Percentiles rank a stretch among this genome's conserved stretches.
Conservation (phyloP, 2,113 vertebrate genomes). For the Rousettus leschenaultii region DNA sequence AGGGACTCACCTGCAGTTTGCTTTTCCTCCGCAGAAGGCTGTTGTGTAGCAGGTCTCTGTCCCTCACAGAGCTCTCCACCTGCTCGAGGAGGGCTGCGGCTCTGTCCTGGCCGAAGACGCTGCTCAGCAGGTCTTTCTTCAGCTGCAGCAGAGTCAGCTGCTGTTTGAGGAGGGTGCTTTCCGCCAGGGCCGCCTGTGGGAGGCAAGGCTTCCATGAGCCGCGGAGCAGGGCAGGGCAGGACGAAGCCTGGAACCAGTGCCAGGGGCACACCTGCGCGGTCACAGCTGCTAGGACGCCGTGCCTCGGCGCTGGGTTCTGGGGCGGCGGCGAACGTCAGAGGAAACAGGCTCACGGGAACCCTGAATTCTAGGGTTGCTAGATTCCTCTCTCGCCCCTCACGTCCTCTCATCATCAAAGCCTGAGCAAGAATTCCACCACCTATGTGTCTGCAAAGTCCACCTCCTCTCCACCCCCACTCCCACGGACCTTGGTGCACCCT, state of each 20-base stretch:
- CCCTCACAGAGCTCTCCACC: conserved; percentile 78
- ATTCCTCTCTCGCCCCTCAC: accelerated
- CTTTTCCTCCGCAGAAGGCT: conserved; percentile 88
- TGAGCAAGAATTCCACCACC: neutral
- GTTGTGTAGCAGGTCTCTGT: conserved; percentile 87
- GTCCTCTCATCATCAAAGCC: neutral
- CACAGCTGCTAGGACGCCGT: accelerated
- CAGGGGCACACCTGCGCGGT: accelerated
- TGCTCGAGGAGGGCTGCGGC: conserved; percentile 82
- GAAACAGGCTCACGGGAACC: neutral
- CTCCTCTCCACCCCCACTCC: neutral
- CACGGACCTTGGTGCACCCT: accelerated
- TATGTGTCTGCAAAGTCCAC: accelerated
- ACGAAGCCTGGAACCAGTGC: accelerated
- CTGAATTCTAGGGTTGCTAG: neutral
- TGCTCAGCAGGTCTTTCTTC: conserved; percentile 85
- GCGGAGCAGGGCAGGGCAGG: accelerated
- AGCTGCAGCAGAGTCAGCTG: conserved; percentile 83
- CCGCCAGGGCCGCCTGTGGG: conserved; percentile 82
- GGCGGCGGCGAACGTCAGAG: accelerated
- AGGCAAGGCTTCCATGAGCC: neutral
- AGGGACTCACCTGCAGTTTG: conserved; percentile 84
- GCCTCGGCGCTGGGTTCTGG: accelerated
- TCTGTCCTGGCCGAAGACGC: conserved; percentile 86
- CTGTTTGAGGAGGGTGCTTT: conserved; percentile 88